Evolutionary conservation across 2,797 vertebrate species (phyloP).

Genomic region (Iguana delicatissima): DNA sequence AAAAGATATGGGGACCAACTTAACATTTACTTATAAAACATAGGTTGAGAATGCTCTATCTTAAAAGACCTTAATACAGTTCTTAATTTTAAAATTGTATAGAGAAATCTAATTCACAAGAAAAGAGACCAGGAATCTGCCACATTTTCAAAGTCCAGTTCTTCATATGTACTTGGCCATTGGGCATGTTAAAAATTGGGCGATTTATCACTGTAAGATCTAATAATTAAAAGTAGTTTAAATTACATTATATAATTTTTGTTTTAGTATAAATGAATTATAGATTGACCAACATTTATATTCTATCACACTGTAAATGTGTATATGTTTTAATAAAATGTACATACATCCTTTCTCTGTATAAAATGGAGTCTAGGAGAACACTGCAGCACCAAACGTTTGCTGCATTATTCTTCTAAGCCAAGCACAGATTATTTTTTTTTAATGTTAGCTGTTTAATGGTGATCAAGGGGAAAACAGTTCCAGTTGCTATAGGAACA

Average conservation of each 20-base stretch:
- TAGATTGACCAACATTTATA: no score
- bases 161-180: not conserved
- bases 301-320: not conserved
- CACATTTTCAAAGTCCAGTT: not conserved
- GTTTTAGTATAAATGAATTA: not conserved
- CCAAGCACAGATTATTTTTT: not conserved
- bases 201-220: not conserved
- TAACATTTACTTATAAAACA: not conserved
- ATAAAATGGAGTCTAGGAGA: not conserved
- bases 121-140: not conserved
- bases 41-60: not conserved
- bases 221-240: not conserved
- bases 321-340: not conserved
- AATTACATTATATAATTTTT: not conserved
- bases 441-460: constrained; percentile 10
- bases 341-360: not conserved
- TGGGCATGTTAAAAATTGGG: not conserved
- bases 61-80: not conserved
- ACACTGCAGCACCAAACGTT: constrained; percentile 1
- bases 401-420: constrained; percentile 18
- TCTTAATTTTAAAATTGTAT: not conserved
- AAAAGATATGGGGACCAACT: not conserved
- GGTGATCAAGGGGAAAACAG: constrained; percentile 22
- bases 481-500: constrained; percentile 41
- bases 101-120: not conserved